Base-by-base conservation (phyloP, 2,888 invertebrate species). In the Drosophila mimetica region DNA sequence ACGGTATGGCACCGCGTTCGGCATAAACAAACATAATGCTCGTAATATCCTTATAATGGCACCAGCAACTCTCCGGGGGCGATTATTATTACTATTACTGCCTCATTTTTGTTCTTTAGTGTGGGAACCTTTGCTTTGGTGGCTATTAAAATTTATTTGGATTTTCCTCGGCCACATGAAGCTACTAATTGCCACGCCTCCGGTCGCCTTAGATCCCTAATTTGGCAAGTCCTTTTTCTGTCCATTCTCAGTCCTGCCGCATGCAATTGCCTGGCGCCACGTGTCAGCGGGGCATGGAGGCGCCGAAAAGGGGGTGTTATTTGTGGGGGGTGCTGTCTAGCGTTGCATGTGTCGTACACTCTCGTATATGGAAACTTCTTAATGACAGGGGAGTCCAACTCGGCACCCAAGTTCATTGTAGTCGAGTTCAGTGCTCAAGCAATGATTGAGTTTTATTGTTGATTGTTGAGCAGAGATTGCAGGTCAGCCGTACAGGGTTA, bases 21-120 rank as follows among this genome's bases (percentile, higher is more conserved):
- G 65, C 69, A 77, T 77, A 78, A 79, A 78, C 79, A 77, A 77
- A 81, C 78, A 79, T 75, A 61, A 77, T 73, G 71, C 78, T 77
- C 53, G 59, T 76, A 70, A 79, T 79, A 79, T 70, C 59, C 75
- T 60, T 64, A 61, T 51, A 65, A 71, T 72, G 64, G 58, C 41
- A 70, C 41, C 41, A 52, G 50, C 46, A 44, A 14, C 46, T 46
- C 51, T 41, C 20, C 34, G 18, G 41, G 41, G 41, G 51, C 51
- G 58, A 44, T 70, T 69, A 42, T 42, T 69, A 66, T 54, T 44
- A 11, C 16, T 22, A 32, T 37, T 60, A 44, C 39, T 13, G 18
- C 37, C 37, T 36, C 16, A 25, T 44, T 14, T 13, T 42, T n/a
- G n/a, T n/a, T n/a, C n/a, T 47, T 42, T 50, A 80, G 77, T 75